A percentile compares a stretch with the other conserved stretches of the same genome.
Evolutionary conservation across 2,888 invertebrate species (phyloP).

Genomic region (Neria commutata): DNA sequence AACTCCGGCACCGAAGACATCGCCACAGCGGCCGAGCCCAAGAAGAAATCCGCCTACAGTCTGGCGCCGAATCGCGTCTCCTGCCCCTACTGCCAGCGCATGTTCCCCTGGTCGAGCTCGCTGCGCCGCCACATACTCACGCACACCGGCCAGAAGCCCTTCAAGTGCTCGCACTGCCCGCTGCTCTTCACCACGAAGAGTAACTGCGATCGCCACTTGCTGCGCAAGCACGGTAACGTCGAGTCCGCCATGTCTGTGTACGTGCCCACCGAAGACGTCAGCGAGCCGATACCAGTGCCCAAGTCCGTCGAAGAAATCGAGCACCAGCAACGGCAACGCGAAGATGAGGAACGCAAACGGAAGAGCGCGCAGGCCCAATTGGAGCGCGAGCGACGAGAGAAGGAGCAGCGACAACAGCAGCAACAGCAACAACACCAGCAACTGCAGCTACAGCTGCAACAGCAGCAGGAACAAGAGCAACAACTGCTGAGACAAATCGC

Average conservation of each 20-base stretch:
- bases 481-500: slow-evolving; percentile 52
- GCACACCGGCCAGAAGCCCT: slow-evolving; percentile 96
- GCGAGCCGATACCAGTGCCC: slow-evolving; percentile 58
- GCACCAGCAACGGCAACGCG: slow-evolving; percentile 50
- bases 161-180: slow-evolving; percentile 91
- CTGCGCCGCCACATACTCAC: slow-evolving; percentile 90
- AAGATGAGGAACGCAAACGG: slow-evolving; percentile 46
- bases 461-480: slow-evolving; percentile 40
- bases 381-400: slow-evolving; percentile 43
- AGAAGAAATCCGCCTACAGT: slow-evolving; percentile 94
- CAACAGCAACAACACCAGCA: slow-evolving; percentile 32
- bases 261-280: slow-evolving; percentile 64
- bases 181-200: slow-evolving; percentile 95
- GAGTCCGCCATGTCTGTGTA: slow-evolving; percentile 61
- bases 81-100: slow-evolving; percentile 91
- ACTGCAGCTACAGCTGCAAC: slow-evolving; percentile 27
- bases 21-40: slow-evolving; percentile 60
- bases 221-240: slow-evolving; percentile 80
- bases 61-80: slow-evolving; percentile 92
- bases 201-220: slow-evolving; percentile 92
- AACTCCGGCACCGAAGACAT: slow-evolving; percentile 81
- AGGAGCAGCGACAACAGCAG: slow-evolving; percentile 32
- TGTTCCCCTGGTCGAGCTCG: slow-evolving; percentile 97
- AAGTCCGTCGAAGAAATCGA: slow-evolving; percentile 59
- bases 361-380: slow-evolving; percentile 41